phyloP scores from a whole-genome alignment of 2,797 vertebrate species.

The Trachurus trachurus region DNA sequence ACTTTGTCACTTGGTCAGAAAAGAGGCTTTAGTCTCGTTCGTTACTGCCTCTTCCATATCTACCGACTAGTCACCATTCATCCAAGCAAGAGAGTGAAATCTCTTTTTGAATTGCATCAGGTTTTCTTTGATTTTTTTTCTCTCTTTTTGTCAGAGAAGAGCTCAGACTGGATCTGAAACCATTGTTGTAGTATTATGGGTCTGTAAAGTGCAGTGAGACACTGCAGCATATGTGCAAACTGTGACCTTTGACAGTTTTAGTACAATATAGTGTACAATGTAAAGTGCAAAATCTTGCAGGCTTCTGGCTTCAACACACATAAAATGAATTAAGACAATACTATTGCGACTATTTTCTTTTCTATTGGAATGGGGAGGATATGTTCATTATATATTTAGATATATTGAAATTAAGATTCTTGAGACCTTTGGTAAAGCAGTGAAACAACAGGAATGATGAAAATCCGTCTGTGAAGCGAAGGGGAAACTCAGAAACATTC shows the following conservation, averaged over 20 bases:
- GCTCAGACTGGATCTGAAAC: not conserved
- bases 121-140: not conserved
- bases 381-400: too few species aligned
- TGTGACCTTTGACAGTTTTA: conserved; percentile 18
- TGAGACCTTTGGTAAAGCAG: too few species aligned
- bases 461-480: not conserved
- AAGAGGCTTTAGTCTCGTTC: too few species aligned
- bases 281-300: not conserved
- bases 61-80: not conserved
- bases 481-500: not conserved
- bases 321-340: too few species aligned
- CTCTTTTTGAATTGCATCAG: not conserved
- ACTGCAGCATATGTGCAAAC: not conserved
- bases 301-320: too few species aligned
- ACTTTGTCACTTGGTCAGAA: not conserved
- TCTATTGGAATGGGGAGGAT: too few species aligned
- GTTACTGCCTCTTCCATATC: not conserved
- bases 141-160: not conserved
- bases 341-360: too few species aligned
- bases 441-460: not conserved
- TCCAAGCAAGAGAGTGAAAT: not conserved
- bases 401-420: too few species aligned
- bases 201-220: conserved; percentile 12
- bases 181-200: not conserved
- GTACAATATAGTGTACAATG: not conserved